These are phyloP conservation scores for Ennomos erosarius DNA, from an alignment of 2,888 invertebrate genomes.

Conservation along the genomic window DNA sequence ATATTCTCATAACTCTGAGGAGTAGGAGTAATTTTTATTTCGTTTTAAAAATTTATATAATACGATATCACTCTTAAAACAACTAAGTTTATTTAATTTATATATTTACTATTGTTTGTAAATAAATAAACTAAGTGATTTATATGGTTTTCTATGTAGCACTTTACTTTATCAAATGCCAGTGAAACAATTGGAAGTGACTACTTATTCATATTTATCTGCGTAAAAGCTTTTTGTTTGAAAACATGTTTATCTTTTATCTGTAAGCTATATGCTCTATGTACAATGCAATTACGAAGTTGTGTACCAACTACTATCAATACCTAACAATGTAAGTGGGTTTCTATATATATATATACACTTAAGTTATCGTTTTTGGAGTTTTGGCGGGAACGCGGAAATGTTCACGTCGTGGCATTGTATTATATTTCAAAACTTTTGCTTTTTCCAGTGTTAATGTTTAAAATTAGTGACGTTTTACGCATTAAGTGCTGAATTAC, in stretches of 20 bases:
- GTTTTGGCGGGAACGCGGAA: no score
- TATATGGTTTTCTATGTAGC: slow-evolving; percentile 22
- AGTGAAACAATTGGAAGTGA: slow-evolving; percentile 35
- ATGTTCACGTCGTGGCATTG: no score
- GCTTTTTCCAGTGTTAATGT: no score
- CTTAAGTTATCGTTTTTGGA: no score
- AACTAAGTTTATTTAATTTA: no score
- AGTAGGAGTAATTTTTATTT: slow-evolving; percentile 44
- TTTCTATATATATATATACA: no score
- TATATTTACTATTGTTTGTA: not conserved
- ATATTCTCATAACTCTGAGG: slow-evolving; percentile 27
- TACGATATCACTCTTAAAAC: no score
- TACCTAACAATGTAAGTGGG: not conserved
- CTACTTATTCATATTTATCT: slow-evolving; percentile 38
- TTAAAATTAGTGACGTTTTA: no score
- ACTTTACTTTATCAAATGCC: slow-evolving; percentile 39
- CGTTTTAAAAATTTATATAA: no score
- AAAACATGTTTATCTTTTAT: slow-evolving; percentile 41
- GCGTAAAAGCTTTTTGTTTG: slow-evolving; percentile 43
- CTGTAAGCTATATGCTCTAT: slow-evolving; percentile 11
- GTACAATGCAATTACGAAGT: not conserved
- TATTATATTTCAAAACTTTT: no score
- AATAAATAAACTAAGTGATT: slow-evolving; percentile 5
- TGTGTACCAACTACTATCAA: not conserved
- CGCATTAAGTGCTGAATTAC: no score